Percentiles rank a stretch among this genome's conserved stretches.
Evolutionary conservation across 2,888 invertebrate genomes (phyloP).

Genomic region (Xanthorhoe spadicearia): DNA sequence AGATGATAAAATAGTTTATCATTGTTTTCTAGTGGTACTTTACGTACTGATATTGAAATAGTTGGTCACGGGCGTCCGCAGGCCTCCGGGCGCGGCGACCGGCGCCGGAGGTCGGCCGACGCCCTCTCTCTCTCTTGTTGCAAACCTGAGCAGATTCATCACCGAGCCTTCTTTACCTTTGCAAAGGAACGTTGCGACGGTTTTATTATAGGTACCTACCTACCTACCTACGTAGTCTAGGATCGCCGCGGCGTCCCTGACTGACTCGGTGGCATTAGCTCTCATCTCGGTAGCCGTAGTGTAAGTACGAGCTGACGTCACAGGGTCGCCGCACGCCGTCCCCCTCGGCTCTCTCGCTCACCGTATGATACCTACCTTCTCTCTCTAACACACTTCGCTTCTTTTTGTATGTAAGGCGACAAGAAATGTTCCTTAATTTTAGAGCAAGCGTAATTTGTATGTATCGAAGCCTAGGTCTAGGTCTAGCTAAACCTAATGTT

Average conservation of each 20-base stretch:
- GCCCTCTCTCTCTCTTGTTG: background rate
- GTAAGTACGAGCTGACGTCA: background rate
- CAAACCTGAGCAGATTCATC: background rate
- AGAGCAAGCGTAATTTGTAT: slow-evolving; percentile 37
- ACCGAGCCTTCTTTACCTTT: slow-evolving; percentile 10
- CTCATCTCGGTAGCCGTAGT: background rate
- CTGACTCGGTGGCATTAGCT: background rate
- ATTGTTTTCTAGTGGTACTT: slow-evolving; percentile 32
- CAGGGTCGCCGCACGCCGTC: slow-evolving; percentile 6
- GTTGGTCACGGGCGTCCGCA: slow-evolving; percentile 15
- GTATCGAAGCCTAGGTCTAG: slow-evolving; percentile 22
- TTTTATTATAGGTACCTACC: background rate
- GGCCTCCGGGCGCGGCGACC: slow-evolving; percentile 3
- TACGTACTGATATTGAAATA: slow-evolving; percentile 25
- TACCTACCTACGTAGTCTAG: background rate
- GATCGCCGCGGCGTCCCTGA: background rate
- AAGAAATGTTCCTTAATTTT: slow-evolving; percentile 42
- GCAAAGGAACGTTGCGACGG: slow-evolving; percentile 6
- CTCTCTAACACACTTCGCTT: slow-evolving; percentile 33
- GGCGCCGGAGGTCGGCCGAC: background rate
- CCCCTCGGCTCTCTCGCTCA: slow-evolving; percentile 28
- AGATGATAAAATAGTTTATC: slow-evolving; percentile 36
- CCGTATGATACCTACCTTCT: slow-evolving; percentile 32
- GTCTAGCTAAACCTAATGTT: slow-evolving; percentile 31
- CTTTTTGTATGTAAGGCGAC: slow-evolving; percentile 33